Percentiles rank a stretch among this genome's conserved stretches.
Evolutionary conservation across 64 coral and sea anemone species (phyloP).

Genomic region (Montipora efflorescens): DNA sequence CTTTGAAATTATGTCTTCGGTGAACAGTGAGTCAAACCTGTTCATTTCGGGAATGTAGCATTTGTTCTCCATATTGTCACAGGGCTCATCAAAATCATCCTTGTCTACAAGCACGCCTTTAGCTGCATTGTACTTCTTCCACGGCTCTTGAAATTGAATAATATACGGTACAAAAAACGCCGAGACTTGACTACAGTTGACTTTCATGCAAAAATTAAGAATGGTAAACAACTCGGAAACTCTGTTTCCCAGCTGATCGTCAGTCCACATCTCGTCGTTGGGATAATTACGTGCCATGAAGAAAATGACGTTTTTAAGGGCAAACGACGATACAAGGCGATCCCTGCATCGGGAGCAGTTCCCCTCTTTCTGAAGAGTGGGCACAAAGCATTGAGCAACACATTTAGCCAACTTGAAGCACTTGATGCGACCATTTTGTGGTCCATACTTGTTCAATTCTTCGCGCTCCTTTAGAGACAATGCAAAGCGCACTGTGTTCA

Average conservation of each 20-base stretch:
- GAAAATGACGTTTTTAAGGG: conserved; percentile 46
- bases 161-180: conserved; percentile 49
- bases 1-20: conserved; percentile 43
- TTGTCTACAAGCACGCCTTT: conserved; percentile 25
- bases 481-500: conserved; percentile 41
- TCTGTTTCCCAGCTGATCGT: conserved; percentile 37
- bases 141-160: neutral
- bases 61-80: neutral
- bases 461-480: conserved; percentile 54
- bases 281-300: conserved; percentile 58
- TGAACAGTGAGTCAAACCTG: conserved; percentile 15
- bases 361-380: conserved; percentile 4
- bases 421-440: conserved; percentile 40
- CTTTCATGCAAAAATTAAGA: conserved; percentile 49
- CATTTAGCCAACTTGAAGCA: conserved; percentile 56
- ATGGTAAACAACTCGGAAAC: conserved; percentile 43
- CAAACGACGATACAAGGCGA: conserved; percentile 27
- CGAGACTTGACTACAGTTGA: conserved; percentile 33
- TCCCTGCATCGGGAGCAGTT: conserved; percentile 27
- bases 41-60: conserved; percentile 36
- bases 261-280: conserved; percentile 31
- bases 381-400: conserved; percentile 37
- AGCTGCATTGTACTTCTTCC: conserved; percentile 19
- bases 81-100: neutral
- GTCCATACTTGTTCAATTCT: conserved; percentile 56